Evolutionary conservation across 2,888 invertebrate genomes (phyloP).

Genomic region (Penaeus monodon): DNA sequence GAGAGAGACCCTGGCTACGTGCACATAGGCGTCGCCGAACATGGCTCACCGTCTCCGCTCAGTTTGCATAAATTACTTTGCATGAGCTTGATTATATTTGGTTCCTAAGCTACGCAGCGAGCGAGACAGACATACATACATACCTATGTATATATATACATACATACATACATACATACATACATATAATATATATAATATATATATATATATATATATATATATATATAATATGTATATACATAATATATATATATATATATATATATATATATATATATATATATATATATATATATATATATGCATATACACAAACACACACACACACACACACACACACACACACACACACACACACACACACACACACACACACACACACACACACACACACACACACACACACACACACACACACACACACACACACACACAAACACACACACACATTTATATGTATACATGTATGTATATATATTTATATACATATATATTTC

Average conservation of each 20-base stretch:
- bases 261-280: not conserved
- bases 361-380: not conserved
- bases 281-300: not conserved
- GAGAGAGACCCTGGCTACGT: too few species aligned
- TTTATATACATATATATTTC: not conserved
- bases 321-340: not conserved
- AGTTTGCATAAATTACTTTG: too few species aligned
- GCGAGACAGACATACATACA: too few species aligned
- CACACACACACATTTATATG: not conserved
- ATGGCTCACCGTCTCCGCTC: too few species aligned
- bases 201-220: too few species aligned
- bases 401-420: slow-evolving; percentile 14
- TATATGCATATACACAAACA: not conserved
- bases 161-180: not conserved
- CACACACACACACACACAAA: slow-evolving; percentile 13
- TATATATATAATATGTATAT: too few species aligned
- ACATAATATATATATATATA: not conserved
- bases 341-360: not conserved
- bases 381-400: not conserved
- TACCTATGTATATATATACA: not conserved
- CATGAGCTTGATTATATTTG: too few species aligned
- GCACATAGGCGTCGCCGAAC: too few species aligned
- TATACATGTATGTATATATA: not conserved
- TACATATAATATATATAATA: too few species aligned
- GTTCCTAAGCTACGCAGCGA: too few species aligned